Conservation (phyloP, 1,140 invertebrate species). For the Neuroterus valhalla region DNA sequence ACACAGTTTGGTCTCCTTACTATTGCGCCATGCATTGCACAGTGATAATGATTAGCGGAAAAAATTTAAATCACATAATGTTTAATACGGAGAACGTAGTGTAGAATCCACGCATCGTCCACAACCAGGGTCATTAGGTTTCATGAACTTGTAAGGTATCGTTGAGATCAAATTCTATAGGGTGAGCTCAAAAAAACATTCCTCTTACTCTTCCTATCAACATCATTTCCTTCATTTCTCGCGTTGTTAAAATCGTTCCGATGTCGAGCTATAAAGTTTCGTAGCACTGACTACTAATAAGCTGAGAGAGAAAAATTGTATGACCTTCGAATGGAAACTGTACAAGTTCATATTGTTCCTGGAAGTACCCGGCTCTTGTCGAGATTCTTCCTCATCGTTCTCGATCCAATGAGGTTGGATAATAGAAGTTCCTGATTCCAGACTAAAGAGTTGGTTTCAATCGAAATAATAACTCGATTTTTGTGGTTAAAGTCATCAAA, state of each 20-base stretch:
- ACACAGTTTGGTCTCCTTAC: too few relatives aligned
- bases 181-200: not conserved
- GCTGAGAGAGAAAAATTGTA: slow-evolving; percentile 15
- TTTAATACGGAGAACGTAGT: slow-evolving; percentile 4
- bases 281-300: slow-evolving; percentile 22
- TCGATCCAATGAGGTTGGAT: slow-evolving; percentile 10
- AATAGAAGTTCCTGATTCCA: not conserved
- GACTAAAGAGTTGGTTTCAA: too few relatives aligned
- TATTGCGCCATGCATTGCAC: too few relatives aligned
- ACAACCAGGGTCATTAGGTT: slow-evolving; percentile 5
- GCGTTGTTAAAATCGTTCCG: slow-evolving; percentile 2
- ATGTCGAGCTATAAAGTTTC: slow-evolving; percentile 14
- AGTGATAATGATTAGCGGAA: not conserved
- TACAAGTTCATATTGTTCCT: slow-evolving; percentile 30
- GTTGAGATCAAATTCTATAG: not conserved
- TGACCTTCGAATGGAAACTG: slow-evolving; percentile 18
- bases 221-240: not conserved
- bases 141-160: slow-evolving; percentile 20
- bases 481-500: too few relatives aligned
- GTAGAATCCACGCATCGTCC: not conserved
- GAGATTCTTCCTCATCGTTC: slow-evolving; percentile 20
- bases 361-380: slow-evolving; percentile 3
- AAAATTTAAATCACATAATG: not conserved
- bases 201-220: not conserved
- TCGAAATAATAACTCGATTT: too few relatives aligned